phyloP scores from a whole-genome alignment of 53 echinoderm and acorn worm genomes.

The Hippasteria phrygiana region DNA sequence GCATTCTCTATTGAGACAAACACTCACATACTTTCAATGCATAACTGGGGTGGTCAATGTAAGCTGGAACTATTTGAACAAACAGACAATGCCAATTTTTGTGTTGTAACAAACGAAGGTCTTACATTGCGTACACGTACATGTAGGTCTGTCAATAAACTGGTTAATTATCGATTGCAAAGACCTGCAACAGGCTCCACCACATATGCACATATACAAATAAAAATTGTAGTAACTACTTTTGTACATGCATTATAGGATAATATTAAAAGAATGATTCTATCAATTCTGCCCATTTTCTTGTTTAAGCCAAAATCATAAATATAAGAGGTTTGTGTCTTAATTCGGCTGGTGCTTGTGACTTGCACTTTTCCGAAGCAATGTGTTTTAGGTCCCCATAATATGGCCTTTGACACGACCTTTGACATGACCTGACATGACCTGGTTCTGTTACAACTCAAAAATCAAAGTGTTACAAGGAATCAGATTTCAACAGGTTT shows the following conservation, averaged over 20 bases:
- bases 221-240: too few species aligned
- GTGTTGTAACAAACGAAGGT: conserved; percentile 35
- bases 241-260: too few species aligned
- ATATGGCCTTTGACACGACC: conserved; percentile 28
- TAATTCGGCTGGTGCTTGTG: not conserved
- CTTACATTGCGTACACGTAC: not conserved
- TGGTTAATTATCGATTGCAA: too few species aligned
- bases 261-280: too few species aligned
- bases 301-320: too few species aligned
- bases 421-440: conserved; percentile 1
- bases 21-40: not conserved
- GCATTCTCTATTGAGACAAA: not conserved
- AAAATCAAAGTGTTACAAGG: not conserved
- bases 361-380: not conserved
- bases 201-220: too few species aligned
- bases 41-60: conserved; percentile 25
- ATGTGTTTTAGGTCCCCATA: too few species aligned
- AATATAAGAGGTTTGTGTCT: too few species aligned
- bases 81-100: conserved; percentile 15
- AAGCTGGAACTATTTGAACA: not conserved
- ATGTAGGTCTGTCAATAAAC: not conserved
- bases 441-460: conserved; percentile 58
- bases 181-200: too few species aligned
- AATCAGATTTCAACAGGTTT: not conserved
- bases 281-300: too few species aligned